Evolutionary conservation across 2,113 vertebrate genomes (phyloP).

Genomic region (Epinephelus cyanopodus): DNA sequence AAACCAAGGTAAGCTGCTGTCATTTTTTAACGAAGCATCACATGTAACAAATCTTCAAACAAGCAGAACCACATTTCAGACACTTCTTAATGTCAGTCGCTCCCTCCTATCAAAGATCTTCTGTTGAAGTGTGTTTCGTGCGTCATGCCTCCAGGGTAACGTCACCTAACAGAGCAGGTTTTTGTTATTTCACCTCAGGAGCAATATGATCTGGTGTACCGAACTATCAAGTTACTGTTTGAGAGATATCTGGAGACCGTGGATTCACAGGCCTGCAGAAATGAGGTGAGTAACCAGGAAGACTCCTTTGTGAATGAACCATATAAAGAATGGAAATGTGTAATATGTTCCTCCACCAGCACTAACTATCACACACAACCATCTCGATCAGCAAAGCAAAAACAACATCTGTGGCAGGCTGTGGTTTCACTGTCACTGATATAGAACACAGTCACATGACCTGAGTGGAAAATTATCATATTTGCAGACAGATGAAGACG

Average conservation of each 20-base stretch:
- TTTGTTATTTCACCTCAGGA: conserved; percentile 83
- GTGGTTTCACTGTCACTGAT: conserved; percentile 41
- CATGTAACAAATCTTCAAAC: conserved; percentile 1
- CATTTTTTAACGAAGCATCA: not conserved
- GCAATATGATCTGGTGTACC: conserved; percentile 95
- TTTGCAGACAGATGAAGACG: not conserved
- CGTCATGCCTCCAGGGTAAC: not conserved
- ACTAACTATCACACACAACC: not conserved
- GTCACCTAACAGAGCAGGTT: conserved; percentile 45
- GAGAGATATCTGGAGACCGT: conserved; percentile 85
- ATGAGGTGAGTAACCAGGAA: conserved; percentile 60
- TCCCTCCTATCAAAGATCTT: not conserved
- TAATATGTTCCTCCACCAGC: not conserved
- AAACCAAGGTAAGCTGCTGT: conserved; percentile 89
- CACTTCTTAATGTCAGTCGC: conserved; percentile 1
- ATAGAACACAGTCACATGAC: conserved; percentile 7
- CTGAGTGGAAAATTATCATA: conserved; percentile 35
- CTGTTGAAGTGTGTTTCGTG: not conserved
- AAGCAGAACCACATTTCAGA: conserved; percentile 39
- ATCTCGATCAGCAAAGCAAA: not conserved
- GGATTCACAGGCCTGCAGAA: conserved; percentile 22
- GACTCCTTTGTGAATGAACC: not conserved
- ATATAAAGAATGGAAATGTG: not conserved
- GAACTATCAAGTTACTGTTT: conserved; percentile 89
- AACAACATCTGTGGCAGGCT: conserved; percentile 18